Percentiles rank a stretch among this genome's conserved stretches.
These are phyloP conservation scores for Drosophila kambysellisi DNA, from an alignment of 2,888 invertebrate genomes.

Conservation along the genomic window DNA sequence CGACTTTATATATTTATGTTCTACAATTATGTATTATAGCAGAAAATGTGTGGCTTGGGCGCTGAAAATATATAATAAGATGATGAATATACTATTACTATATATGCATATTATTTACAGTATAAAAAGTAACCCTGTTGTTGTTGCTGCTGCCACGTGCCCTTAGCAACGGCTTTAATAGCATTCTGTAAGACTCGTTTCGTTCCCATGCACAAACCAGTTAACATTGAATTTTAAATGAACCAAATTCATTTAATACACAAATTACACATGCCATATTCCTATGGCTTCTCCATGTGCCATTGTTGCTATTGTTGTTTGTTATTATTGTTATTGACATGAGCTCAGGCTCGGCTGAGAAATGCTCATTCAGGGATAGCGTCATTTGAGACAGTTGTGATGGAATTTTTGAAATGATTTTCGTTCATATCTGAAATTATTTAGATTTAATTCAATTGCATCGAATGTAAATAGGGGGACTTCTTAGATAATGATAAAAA, in stretches of 20 bases:
- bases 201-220: conserved; percentile 51
- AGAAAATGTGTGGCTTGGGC: background rate
- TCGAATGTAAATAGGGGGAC: conserved; percentile 23
- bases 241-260: conserved; percentile 52
- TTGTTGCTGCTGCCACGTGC: background rate
- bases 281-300: conserved; percentile 65
- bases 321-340: conserved; percentile 7
- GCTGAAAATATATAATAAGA: background rate
- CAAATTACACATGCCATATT: conserved; percentile 50
- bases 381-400: background rate
- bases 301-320: conserved; percentile 17
- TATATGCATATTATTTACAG: background rate
- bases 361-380: background rate
- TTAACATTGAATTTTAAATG: conserved; percentile 73
- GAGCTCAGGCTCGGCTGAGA: background rate
- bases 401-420: conserved; percentile 19
- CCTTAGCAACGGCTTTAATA: background rate
- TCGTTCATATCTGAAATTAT: background rate
- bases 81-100: background rate
- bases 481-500: background rate
- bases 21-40: conserved; percentile 1
- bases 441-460: conserved; percentile 46
- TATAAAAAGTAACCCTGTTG: background rate
- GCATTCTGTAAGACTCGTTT: conserved; percentile 5
- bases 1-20: conserved; percentile 24